These are phyloP conservation scores for Eospalax fontanierii DNA, from an alignment of 2,797 vertebrate species.

Conservation along the genomic window DNA sequence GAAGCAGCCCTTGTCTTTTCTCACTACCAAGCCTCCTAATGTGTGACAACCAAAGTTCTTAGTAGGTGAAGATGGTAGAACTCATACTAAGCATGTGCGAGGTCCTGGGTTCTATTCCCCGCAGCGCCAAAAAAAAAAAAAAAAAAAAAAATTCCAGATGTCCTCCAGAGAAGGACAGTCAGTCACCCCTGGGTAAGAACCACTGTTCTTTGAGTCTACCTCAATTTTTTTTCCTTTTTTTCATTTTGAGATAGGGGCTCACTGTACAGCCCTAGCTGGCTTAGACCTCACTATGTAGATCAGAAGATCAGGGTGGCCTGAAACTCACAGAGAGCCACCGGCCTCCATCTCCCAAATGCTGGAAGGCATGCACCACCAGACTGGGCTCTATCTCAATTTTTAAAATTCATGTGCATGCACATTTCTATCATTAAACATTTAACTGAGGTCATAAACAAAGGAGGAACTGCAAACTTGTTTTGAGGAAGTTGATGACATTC, in stretches of 20 bases:
- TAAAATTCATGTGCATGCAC: background rate
- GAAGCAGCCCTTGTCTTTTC: background rate
- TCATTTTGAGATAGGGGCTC: too few relatives aligned
- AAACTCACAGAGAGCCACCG: too few relatives aligned
- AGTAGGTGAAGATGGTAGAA: too few relatives aligned
- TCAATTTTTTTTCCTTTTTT: too few relatives aligned
- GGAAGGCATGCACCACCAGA: background rate
- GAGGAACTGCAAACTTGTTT: conserved; percentile 24
- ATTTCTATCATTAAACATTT: conserved; percentile 58
- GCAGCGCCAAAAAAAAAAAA: too few relatives aligned
- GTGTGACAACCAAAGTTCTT: too few relatives aligned
- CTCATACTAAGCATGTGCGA: background rate
- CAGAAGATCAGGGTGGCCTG: too few relatives aligned
- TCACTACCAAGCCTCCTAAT: background rate
- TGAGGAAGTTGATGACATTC: background rate
- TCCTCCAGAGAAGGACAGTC: background rate
- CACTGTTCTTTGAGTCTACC: background rate
- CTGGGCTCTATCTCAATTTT: background rate
- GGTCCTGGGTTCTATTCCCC: background rate
- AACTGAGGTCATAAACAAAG: conserved; percentile 33
- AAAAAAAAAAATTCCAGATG: background rate
- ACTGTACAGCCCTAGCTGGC: too few relatives aligned
- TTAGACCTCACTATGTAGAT: too few relatives aligned
- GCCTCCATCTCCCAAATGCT: background rate
- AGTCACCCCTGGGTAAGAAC: conserved; percentile 7